phyloP scores from a whole-genome alignment of 2,113 vertebrate species.

The Cryptotis parvus region DNA sequence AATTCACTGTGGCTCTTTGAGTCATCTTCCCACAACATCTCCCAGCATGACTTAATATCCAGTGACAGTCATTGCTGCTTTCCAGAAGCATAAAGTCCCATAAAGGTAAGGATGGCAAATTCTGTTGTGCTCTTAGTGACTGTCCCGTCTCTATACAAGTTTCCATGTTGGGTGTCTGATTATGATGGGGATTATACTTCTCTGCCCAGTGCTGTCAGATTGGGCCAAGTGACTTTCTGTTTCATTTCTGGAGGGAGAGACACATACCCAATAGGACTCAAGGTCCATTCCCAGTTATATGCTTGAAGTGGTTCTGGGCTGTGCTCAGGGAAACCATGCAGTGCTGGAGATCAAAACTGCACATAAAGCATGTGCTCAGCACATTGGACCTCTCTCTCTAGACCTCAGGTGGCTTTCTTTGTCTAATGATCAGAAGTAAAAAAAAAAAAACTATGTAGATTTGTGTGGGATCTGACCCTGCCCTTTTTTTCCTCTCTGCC shows the following conservation, averaged over 20 bases:
- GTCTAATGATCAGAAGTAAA: not conserved
- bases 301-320: too few species aligned
- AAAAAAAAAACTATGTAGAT: too few species aligned
- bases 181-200: not conserved
- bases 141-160: not conserved
- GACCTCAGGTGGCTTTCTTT: not conserved
- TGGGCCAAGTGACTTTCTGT: not conserved
- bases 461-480: not conserved
- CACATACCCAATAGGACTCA: not conserved
- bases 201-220: not conserved
- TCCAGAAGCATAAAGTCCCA: not conserved
- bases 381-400: not conserved
- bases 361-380: not conserved
- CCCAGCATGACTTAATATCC: not conserved
- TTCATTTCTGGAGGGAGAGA: not conserved
- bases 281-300: not conserved
- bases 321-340: too few species aligned
- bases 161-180: too few species aligned
- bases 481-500: conserved; percentile 1
- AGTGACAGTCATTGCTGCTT: not conserved
- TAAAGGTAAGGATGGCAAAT: not conserved
- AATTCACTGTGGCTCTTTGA: too few species aligned
- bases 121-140: not conserved
- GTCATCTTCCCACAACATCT: too few species aligned
- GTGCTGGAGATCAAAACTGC: not conserved